Conservation (phyloP, 2,113 vertebrate species). For the Mobula hypostoma region DNA sequence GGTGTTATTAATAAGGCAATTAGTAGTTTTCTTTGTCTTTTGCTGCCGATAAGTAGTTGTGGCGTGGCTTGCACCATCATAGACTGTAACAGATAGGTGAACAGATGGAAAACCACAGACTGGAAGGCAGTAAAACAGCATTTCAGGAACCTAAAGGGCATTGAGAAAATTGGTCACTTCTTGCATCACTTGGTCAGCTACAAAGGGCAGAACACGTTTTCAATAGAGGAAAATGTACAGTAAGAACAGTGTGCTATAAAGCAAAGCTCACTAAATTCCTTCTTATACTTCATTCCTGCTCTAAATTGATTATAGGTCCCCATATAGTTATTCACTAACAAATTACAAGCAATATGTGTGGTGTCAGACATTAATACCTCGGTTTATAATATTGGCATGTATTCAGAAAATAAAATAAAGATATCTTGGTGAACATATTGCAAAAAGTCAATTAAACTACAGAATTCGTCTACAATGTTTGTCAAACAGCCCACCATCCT, state of each 20-base stretch:
- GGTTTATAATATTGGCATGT: neutral
- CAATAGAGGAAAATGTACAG: neutral
- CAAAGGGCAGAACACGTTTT: neutral
- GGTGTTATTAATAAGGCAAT: too few relatives aligned
- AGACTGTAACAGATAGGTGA: neutral
- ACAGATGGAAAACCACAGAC: neutral
- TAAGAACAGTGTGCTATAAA: neutral
- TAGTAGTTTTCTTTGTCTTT: too few relatives aligned
- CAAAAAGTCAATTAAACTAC: neutral
- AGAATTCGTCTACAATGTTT: neutral
- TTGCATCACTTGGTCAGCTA: neutral
- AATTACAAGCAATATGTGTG: neutral
- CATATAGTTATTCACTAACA: neutral
- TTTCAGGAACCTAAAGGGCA: neutral
- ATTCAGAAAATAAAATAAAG: neutral
- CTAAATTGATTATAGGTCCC: neutral
- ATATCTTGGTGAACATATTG: neutral
- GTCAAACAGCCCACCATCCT: neutral
- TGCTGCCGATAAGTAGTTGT: too few relatives aligned
- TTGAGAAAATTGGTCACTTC: neutral
- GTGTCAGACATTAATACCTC: neutral
- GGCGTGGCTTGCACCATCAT: too few relatives aligned
- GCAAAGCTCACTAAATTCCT: neutral
- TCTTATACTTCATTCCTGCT: neutral
- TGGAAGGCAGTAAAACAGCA: neutral